Percentiles rank a stretch among this genome's conserved stretches.
These are phyloP conservation scores for Pseudolycoriella hygida DNA, from an alignment of 2,888 invertebrate genomes.

Conservation along the genomic window DNA sequence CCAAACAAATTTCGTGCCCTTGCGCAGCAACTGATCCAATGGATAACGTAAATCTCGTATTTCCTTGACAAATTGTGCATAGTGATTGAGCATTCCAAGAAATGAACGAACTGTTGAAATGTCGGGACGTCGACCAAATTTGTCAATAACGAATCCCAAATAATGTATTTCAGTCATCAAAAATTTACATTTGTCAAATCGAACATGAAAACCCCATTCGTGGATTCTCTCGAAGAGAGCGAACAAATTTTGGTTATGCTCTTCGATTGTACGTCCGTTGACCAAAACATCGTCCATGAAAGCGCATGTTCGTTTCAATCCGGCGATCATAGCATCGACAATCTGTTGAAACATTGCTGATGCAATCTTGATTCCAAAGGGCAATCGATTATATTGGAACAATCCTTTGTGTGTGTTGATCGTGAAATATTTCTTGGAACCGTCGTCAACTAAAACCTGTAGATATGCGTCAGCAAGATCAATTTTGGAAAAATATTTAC, in stretches of 20 bases:
- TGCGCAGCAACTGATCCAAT: slow-evolving; percentile 4
- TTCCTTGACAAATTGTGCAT: slow-evolving; percentile 10
- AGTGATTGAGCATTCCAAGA: slow-evolving; percentile 11
- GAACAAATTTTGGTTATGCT: slow-evolving; percentile 4
- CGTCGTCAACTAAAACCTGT: slow-evolving; percentile 4
- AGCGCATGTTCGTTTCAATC: slow-evolving; percentile 2
- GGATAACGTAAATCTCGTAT: slow-evolving; percentile 9
- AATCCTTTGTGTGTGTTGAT: slow-evolving; percentile 5
- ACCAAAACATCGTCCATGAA: slow-evolving; percentile 4
- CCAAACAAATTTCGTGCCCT: slow-evolving; percentile 6
- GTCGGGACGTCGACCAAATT: slow-evolving; percentile 11
- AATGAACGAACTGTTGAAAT: slow-evolving; percentile 12
- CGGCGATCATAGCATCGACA: slow-evolving; percentile 11
- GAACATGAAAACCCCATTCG: slow-evolving; percentile 10
- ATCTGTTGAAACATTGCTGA: slow-evolving; percentile 6
- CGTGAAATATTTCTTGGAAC: background rate
- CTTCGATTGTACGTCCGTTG: background rate
- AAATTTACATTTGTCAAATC: slow-evolving; percentile 12
- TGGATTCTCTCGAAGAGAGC: slow-evolving; percentile 6
- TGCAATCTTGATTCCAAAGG: slow-evolving; percentile 10
- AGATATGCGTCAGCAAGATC: slow-evolving; percentile 6
- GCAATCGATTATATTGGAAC: slow-evolving; percentile 6
- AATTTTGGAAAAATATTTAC: background rate
- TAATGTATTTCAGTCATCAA: slow-evolving; percentile 9
- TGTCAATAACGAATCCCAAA: slow-evolving; percentile 9